Percentiles rank a stretch among this genome's conserved stretches.
Evolutionary conservation across 2,113 vertebrate species (phyloP).

Genomic region (Brachirus orientalis): DNA sequence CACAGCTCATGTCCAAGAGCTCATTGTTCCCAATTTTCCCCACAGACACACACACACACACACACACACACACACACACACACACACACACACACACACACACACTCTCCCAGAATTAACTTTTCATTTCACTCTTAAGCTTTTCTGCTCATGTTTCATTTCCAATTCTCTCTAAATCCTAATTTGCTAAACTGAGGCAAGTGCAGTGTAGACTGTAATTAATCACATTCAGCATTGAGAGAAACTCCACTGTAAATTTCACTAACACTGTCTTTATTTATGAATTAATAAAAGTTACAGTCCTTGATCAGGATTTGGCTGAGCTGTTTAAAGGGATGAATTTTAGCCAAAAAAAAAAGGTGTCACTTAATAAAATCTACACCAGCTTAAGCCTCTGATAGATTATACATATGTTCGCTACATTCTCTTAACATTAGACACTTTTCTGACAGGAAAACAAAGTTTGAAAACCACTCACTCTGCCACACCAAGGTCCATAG

Average conservation of each 20-base stretch:
- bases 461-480: too few relatives aligned
- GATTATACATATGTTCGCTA: too few relatives aligned
- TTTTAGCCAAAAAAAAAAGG: too few relatives aligned
- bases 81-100: background rate
- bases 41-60: background rate
- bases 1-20: conserved; percentile 45
- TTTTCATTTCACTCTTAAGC: conserved; percentile 18
- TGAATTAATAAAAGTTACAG: background rate
- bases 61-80: too few relatives aligned
- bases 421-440: too few relatives aligned
- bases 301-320: background rate
- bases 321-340: too few relatives aligned
- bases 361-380: too few relatives aligned
- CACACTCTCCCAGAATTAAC: conserved; percentile 13
- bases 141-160: conserved; percentile 27
- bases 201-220: background rate
- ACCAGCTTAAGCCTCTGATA: too few relatives aligned
- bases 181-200: background rate
- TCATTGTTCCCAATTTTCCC: conserved; percentile 34
- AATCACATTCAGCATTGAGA: conserved; percentile 11
- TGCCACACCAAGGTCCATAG: too few relatives aligned
- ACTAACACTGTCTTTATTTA: conserved; percentile 12
- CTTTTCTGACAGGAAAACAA: too few relatives aligned
- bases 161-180: conserved; percentile 7
- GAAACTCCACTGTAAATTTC: conserved; percentile 6